Evolutionary conservation across 2,888 invertebrate species (phyloP).

Genomic region (Cerastis rubricosa): DNA sequence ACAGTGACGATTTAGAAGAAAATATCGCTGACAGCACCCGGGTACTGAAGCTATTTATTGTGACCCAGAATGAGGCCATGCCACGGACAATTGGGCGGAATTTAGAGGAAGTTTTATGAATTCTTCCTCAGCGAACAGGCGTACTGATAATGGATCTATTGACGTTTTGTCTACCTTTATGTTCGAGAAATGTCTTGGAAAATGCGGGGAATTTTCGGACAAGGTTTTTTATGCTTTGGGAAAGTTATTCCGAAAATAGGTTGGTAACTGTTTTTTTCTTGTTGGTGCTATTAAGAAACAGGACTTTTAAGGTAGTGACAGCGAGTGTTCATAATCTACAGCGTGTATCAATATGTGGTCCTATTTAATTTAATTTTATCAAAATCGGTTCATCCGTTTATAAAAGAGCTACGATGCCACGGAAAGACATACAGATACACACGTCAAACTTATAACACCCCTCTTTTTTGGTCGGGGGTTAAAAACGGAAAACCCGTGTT

Average conservation of each 20-base stretch:
- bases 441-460: no score
- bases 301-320: not conserved
- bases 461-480: no score
- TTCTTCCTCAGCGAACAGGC: constrained; percentile 43
- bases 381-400: no score
- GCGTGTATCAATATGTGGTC: not conserved
- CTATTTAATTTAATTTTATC: no score
- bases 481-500: no score
- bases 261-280: not conserved
- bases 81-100: constrained; percentile 53
- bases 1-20: constrained; percentile 60
- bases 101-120: constrained; percentile 59
- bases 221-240: constrained; percentile 14
- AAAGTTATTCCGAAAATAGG: constrained; percentile 3
- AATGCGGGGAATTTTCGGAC: constrained; percentile 14
- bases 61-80: constrained; percentile 54
- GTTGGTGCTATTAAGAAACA: not conserved
- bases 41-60: constrained; percentile 53
- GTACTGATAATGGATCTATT: constrained; percentile 59
- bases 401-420: no score
- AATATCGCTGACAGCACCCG: constrained; percentile 58
- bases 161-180: constrained; percentile 60
- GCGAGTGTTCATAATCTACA: not conserved
- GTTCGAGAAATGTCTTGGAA: constrained; percentile 35
- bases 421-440: no score